Percentiles rank a stretch among this genome's conserved stretches.
Evolutionary conservation across 2,888 invertebrate genomes (phyloP).

Genomic region (Apodemia hepburni): DNA sequence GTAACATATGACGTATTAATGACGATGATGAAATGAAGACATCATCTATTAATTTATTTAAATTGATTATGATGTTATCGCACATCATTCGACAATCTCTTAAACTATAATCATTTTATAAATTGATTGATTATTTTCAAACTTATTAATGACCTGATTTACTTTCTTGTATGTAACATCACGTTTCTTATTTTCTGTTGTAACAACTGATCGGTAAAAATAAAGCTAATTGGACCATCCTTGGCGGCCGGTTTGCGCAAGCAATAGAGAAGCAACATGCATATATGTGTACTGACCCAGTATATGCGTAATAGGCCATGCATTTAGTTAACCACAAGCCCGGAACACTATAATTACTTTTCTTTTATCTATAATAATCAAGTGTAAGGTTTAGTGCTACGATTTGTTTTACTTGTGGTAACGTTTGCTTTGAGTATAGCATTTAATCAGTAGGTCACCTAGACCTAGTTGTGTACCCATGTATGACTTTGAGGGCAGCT

Average conservation of each 20-base stretch:
- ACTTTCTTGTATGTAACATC: constrained; percentile 13
- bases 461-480: neutral
- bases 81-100: neutral
- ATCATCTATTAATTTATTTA: neutral
- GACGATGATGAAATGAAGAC: neutral
- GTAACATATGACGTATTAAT: too few relatives aligned
- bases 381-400: neutral
- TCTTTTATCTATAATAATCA: constrained; percentile 10
- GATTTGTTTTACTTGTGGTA: neutral
- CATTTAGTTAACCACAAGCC: constrained; percentile 13
- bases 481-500: neutral
- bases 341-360: constrained; percentile 15
- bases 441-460: too few relatives aligned
- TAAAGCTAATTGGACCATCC: constrained; percentile 57
- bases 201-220: constrained; percentile 47
- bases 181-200: constrained; percentile 22
- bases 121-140: constrained; percentile 10
- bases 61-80: neutral
- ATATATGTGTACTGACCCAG: constrained; percentile 23
- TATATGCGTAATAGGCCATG: constrained; percentile 14
- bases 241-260: constrained; percentile 39
- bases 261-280: constrained; percentile 30
- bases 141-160: constrained; percentile 2
- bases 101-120: neutral
- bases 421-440: neutral